Percentiles rank a stretch among this genome's conserved stretches.
Conservation (phyloP, 1,140 invertebrate species). For the Drosophila novamexicana region DNA sequence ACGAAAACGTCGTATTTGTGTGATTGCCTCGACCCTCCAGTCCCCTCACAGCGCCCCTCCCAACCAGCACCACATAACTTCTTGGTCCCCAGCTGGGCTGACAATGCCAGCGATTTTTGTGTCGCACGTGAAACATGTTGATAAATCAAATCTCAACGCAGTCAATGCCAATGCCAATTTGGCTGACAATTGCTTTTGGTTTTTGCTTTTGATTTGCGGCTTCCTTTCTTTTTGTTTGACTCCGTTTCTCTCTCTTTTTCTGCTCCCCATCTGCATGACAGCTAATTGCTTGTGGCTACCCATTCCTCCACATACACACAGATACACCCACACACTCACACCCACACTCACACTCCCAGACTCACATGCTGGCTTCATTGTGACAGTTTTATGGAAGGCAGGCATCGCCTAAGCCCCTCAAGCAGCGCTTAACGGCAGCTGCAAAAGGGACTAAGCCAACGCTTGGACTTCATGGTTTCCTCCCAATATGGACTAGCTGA, state of each 20-base stretch:
- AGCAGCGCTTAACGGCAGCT: constrained; percentile 50
- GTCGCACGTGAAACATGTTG: constrained; percentile 73
- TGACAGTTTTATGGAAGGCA: constrained; percentile 42
- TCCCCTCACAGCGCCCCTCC: neutral
- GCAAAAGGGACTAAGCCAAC: constrained; percentile 26
- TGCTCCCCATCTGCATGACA: constrained; percentile 43
- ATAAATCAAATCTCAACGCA: constrained; percentile 80
- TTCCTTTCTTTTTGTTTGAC: constrained; percentile 29
- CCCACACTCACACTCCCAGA: no score
- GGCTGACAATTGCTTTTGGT: constrained; percentile 72
- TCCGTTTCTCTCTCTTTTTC: constrained; percentile 14
- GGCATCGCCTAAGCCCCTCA: constrained; percentile 49
- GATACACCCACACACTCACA: neutral
- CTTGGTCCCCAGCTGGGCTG: constrained; percentile 67
- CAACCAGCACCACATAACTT: constrained; percentile 5
- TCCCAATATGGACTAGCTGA: neutral
- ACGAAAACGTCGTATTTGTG: constrained; percentile 76
- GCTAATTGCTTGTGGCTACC: constrained; percentile 64
- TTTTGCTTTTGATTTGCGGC: constrained; percentile 41
- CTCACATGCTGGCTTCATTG: constrained; percentile 18
- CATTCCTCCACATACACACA: constrained; percentile 4
- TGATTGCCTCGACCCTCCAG: constrained; percentile 34
- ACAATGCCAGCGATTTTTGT: constrained; percentile 58
- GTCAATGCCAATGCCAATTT: constrained; percentile 81
- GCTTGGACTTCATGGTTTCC: constrained; percentile 15